Percentiles rank a stretch among this genome's conserved stretches.
Evolutionary conservation across 2,888 invertebrate species (phyloP).

Genomic region (Holacanthella duospinosa): DNA sequence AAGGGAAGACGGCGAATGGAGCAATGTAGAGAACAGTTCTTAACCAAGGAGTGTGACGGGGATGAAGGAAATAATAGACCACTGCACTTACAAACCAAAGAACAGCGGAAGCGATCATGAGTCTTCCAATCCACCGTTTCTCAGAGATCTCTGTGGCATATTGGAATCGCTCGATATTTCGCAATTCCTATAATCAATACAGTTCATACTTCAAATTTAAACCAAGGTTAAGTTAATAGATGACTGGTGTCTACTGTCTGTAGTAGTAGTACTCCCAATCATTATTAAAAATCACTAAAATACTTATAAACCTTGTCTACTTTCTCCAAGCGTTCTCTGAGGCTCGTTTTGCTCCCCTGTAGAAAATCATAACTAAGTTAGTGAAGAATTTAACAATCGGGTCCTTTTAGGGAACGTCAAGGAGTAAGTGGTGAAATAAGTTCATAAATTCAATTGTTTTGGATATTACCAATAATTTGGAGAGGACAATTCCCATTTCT

Average conservation of each 20-base stretch:
- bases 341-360: slow-evolving; percentile 50
- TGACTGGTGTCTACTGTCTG: too few species aligned
- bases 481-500: background rate
- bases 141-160: slow-evolving; percentile 67
- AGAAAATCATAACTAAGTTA: slow-evolving; percentile 38
- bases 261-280: too few species aligned
- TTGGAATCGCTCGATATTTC: slow-evolving; percentile 66
- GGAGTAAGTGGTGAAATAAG: slow-evolving; percentile 5
- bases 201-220: background rate
- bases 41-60: slow-evolving; percentile 57
- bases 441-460: background rate
- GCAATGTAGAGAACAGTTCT: slow-evolving; percentile 64
- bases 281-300: too few species aligned
- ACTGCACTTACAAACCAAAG: slow-evolving; percentile 56
- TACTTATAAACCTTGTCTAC: slow-evolving; percentile 61
- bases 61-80: slow-evolving; percentile 68
- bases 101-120: slow-evolving; percentile 52
- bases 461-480: background rate
- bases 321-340: slow-evolving; percentile 52
- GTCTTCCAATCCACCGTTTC: slow-evolving; percentile 67
- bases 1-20: slow-evolving; percentile 67
- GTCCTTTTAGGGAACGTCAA: too few species aligned
- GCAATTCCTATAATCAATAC: slow-evolving; percentile 53
- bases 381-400: too few species aligned
- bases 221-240: too few species aligned